Evolutionary conservation across 2,797 vertebrate species (phyloP).

Genomic region (Luscinia megarhynchos): DNA sequence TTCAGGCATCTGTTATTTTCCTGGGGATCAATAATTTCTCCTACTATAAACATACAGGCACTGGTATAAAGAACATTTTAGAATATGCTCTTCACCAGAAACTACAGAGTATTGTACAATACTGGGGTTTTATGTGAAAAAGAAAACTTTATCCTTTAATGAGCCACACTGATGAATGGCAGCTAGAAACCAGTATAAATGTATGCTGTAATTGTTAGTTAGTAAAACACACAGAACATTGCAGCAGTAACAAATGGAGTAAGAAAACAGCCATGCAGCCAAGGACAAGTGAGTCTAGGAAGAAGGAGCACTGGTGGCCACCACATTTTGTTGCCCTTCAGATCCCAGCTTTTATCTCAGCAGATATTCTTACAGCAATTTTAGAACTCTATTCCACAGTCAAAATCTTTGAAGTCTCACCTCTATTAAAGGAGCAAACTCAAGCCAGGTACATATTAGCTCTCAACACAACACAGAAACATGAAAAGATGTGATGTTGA

Average conservation of each 20-base stretch:
- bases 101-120: neutral
- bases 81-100: neutral
- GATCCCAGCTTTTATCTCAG: neutral
- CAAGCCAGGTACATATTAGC: neutral
- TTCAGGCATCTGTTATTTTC: neutral
- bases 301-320: neutral
- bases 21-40: neutral
- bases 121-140: neutral
- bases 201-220: neutral
- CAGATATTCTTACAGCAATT: neutral
- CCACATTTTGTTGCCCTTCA: neutral
- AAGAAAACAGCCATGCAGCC: neutral
- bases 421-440: neutral
- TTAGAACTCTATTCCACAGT: neutral
- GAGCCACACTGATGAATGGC: neutral
- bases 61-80: neutral
- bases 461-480: neutral
- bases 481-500: neutral
- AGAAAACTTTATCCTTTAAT: conserved; percentile 32
- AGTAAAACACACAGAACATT: neutral
- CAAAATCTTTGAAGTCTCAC: conserved; percentile 12
- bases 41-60: neutral
- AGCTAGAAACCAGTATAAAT: neutral
- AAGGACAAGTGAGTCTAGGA: neutral
- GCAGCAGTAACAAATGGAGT: neutral